These are phyloP conservation scores for Prionailurus viverrinus DNA, from an alignment of 2,113 vertebrate species.

Conservation along the genomic window DNA sequence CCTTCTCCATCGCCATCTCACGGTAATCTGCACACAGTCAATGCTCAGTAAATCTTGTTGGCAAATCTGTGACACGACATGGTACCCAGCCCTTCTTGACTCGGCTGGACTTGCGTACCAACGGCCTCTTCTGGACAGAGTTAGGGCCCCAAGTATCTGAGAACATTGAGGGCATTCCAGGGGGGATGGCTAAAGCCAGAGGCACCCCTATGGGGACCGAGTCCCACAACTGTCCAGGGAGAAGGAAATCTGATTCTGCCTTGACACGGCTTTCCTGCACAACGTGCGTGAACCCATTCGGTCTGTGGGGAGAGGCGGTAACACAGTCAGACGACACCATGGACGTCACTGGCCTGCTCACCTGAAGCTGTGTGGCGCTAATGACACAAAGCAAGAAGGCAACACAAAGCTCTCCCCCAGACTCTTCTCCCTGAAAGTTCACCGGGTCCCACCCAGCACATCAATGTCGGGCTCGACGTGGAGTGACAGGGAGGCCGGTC, in stretches of 20 bases:
- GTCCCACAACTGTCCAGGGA: not conserved
- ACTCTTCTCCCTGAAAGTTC: not conserved
- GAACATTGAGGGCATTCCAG: not conserved
- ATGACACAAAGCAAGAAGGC: not conserved
- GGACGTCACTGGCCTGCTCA: not conserved
- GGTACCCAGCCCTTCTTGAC: not conserved
- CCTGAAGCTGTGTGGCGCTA: not conserved
- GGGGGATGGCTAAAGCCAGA: not conserved
- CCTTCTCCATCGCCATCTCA: not conserved
- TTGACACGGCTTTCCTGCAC: not conserved
- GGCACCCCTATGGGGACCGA: not conserved
- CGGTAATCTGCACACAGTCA: too few relatives aligned
- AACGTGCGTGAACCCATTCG: not conserved
- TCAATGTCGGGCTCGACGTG: not conserved
- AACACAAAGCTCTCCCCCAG: not conserved
- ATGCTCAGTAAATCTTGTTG: rapidly evolving
- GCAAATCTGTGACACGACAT: not conserved
- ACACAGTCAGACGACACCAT: not conserved
- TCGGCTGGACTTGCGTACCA: not conserved
- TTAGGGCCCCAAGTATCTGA: not conserved
- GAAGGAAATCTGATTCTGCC: not conserved
- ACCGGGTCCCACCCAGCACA: not conserved
- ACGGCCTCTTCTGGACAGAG: not conserved
- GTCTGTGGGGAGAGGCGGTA: not conserved
- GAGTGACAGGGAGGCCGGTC: not conserved